A percentile compares a stretch with the other conserved stretches of the same genome.
phyloP scores from a whole-genome alignment of 2,113 vertebrate genomes.

The Uria lomvia region DNA sequence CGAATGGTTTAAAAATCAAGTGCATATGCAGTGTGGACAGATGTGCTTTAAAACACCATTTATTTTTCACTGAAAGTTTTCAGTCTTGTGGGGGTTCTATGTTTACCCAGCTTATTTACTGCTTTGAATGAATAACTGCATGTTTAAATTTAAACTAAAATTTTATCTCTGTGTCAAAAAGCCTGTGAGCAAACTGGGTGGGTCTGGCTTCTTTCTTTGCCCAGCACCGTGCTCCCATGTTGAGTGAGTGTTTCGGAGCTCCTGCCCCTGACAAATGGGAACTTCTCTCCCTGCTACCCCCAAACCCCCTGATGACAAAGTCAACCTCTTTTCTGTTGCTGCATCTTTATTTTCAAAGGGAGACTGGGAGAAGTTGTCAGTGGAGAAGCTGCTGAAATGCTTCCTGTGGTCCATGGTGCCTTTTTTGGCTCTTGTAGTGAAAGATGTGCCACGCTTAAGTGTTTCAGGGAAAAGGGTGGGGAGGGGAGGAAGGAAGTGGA shows the following conservation, averaged over 20 bases:
- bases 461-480: neutral
- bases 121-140: neutral
- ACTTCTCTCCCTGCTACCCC: neutral
- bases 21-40: neutral
- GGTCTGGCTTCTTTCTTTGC: neutral
- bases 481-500: neutral
- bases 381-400: neutral
- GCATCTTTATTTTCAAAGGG: neutral
- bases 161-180: neutral
- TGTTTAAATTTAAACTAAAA: neutral
- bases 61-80: neutral
- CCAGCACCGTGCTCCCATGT: fast-evolving
- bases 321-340: neutral
- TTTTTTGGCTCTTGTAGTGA: neutral
- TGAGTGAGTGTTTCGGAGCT: neutral
- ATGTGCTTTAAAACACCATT: neutral
- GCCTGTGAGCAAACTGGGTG: neutral
- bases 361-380: neutral
- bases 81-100: neutral
- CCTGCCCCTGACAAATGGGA: neutral
- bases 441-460: neutral
- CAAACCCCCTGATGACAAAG: neutral
- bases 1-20: neutral
- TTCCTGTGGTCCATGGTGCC: neutral
- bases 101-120: neutral